These are phyloP conservation scores for Leptopilina boulardi DNA, from an alignment of 1,140 invertebrate species.

Conservation along the genomic window DNA sequence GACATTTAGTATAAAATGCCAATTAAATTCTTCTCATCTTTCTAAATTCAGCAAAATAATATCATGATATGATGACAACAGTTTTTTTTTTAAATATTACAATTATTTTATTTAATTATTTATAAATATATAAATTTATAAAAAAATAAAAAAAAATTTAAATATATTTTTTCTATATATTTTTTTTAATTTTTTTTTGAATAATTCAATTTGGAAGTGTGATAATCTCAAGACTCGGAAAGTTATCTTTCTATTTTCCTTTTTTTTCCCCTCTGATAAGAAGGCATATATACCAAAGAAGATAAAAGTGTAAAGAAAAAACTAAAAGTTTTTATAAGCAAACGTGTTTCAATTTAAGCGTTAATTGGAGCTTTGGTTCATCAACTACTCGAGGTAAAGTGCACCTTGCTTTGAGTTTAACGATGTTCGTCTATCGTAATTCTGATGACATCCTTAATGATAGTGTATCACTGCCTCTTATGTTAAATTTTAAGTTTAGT, in stretches of 20 bases:
- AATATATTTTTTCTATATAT: neutral
- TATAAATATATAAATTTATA: too few species aligned
- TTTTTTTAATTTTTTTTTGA: neutral
- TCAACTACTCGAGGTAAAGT: constrained; percentile 51
- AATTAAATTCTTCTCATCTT: neutral
- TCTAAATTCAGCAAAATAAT: too few species aligned
- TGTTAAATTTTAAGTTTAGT: constrained; percentile 46
- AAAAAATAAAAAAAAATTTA: too few species aligned
- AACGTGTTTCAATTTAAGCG: constrained; percentile 48
- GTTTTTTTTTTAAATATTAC: too few species aligned
- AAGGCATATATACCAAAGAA: constrained; percentile 24
- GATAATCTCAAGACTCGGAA: too few species aligned
- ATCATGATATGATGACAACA: too few species aligned
- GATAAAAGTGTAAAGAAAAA: constrained; percentile 27
- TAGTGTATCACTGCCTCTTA: constrained; percentile 37
- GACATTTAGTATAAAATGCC: constrained; percentile 4
- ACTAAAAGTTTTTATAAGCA: neutral
- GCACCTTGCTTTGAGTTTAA: constrained; percentile 46
- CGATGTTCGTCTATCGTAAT: constrained; percentile 43
- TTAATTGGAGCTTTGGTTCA: constrained; percentile 67
- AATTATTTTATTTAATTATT: too few species aligned
- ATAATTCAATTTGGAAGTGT: neutral
- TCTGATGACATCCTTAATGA: constrained; percentile 44
- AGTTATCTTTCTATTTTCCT: neutral
- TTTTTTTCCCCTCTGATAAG: neutral